Percentiles rank a stretch among this genome's conserved stretches.
Conservation (phyloP, 2,113 vertebrate genomes). For the Mobula hypostoma region DNA sequence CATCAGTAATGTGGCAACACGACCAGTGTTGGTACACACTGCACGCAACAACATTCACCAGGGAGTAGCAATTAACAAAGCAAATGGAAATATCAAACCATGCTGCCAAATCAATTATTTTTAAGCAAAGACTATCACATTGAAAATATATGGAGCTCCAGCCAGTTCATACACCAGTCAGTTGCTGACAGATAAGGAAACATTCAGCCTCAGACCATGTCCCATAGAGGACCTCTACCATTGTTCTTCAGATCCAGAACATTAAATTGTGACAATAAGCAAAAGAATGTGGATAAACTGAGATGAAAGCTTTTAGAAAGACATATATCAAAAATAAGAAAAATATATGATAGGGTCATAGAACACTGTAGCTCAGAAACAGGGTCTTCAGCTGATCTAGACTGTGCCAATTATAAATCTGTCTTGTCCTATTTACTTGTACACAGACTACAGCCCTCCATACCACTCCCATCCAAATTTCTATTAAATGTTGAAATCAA, state of each 20-base stretch:
- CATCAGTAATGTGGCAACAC: neutral
- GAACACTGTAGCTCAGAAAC: too few relatives aligned
- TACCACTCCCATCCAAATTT: too few relatives aligned
- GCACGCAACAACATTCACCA: neutral
- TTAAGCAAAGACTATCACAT: neutral
- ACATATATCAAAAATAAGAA: neutral
- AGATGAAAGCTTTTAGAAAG: neutral
- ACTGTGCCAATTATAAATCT: too few relatives aligned
- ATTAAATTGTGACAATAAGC: neutral
- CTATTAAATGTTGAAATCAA: too few relatives aligned
- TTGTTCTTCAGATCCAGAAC: neutral
- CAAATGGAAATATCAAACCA: neutral
- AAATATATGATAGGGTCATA: too few relatives aligned
- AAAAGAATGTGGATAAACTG: neutral
- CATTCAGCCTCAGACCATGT: neutral
- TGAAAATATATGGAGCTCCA: neutral
- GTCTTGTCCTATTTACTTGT: too few relatives aligned
- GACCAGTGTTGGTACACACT: neutral
- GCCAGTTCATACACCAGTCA: neutral
- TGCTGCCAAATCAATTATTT: neutral
- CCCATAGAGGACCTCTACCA: neutral
- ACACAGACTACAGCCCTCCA: too few relatives aligned
- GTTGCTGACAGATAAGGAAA: neutral
- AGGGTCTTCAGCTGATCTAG: too few relatives aligned
- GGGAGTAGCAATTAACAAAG: slow-evolving; percentile 6